Evolutionary conservation across 2,888 invertebrate species (phyloP), one percentile per base, ranked within the genome.

Genomic region (Galerucella nymphaeae): DNA sequence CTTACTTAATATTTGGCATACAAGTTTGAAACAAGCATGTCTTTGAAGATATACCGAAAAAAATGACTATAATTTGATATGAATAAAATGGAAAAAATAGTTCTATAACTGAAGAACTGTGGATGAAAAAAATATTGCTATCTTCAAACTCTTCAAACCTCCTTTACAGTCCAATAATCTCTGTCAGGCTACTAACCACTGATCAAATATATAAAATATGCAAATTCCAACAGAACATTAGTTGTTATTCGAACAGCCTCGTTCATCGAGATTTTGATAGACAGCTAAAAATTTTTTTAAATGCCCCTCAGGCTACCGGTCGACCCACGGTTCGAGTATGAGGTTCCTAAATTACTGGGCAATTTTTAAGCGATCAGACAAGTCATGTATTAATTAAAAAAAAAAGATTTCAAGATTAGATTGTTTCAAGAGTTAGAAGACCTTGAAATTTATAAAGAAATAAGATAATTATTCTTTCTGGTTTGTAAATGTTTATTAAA

Each of bases 191-290:
- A 61, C 61, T 67, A 61, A 67, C 59, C 62, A 59, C 64, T 72
- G 64, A 59, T 41, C 71, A 64, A 74, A 71, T 68, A 68, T 64
- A 71, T 68, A 68, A 74, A 74, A 74, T 71, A 74, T 74, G 74
- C 68, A 74, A 74, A 74, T 74, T 65, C 64, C 57, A 20, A 55
- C 38, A 50, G n/a, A 71, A 63, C 70, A 69, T 72, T 72, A 59
- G 63, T 65, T 66, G 45, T 45, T 74, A 70, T 62, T 42, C 72
- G 73, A 74, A 71, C 71, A 74, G 76, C 77, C 73, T 77, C 76
- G 76, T 76, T 76, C 72, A 76, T n/a, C 11, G 72, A 78, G 78
- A 77, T 75, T 77, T 80, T 80, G 79, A 80, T 80, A 75, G 79
- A 80, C 79, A 80, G 78, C 77, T 77, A 67, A 73, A 75, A 73